phyloP scores from a whole-genome alignment of 2,888 invertebrate species.

The Formica aserva region DNA sequence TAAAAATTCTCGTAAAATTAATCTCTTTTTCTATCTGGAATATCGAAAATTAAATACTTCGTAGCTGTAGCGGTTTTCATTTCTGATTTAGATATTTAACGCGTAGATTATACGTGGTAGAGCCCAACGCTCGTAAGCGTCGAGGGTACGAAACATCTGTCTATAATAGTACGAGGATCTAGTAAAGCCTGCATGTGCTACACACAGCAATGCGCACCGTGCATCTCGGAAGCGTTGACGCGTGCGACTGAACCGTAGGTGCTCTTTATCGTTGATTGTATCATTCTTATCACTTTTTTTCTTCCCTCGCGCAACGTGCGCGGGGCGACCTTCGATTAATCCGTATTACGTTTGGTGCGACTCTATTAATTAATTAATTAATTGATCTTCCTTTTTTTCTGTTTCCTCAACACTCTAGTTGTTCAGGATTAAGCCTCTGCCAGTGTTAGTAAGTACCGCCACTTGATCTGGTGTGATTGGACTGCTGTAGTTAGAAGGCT shows the following conservation, averaged over 20 bases:
- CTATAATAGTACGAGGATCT: constrained; percentile 58
- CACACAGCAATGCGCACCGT: constrained; percentile 74
- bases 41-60: neutral
- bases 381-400: constrained; percentile 84
- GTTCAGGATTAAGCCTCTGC: constrained; percentile 99
- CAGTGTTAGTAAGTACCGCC: constrained; percentile 97
- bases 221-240: constrained; percentile 78
- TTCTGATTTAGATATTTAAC: constrained; percentile 20
- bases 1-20: neutral
- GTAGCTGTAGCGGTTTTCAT: neutral
- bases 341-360: constrained; percentile 58
- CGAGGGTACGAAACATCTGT: constrained; percentile 56
- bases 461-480: constrained; percentile 87
- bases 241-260: constrained; percentile 70
- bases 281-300: constrained; percentile 51
- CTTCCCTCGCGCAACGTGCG: constrained; percentile 39
- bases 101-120: constrained; percentile 23
- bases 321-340: constrained; percentile 26
- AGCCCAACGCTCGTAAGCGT: constrained; percentile 22
- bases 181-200: constrained; percentile 72
- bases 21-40: neutral
- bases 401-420: constrained; percentile 91
- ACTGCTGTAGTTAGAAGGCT: constrained; percentile 86
- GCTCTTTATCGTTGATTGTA: constrained; percentile 60
- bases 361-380: constrained; percentile 75